Conservation (phyloP, 2,113 vertebrate species). For the Mormyrus iriodes region DNA sequence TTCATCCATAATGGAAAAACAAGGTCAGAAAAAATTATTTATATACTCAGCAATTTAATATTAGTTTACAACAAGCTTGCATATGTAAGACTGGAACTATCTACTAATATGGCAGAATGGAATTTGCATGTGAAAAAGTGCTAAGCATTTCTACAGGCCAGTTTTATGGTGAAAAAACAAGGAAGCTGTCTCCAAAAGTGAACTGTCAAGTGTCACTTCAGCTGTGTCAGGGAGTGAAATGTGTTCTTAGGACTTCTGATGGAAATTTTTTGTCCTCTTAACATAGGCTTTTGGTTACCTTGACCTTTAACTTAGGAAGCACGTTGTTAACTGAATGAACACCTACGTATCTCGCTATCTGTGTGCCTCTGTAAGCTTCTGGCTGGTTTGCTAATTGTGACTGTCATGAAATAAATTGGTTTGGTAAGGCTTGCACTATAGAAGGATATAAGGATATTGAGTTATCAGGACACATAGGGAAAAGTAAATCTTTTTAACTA, state of each 20-base stretch:
- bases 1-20: not conserved
- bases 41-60: not conserved
- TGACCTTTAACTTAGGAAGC: not conserved
- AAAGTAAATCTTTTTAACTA: not conserved
- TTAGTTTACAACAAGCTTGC: not conserved
- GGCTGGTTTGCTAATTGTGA: not conserved
- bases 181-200: not conserved
- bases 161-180: not conserved
- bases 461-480: not conserved
- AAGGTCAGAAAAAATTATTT: not conserved
- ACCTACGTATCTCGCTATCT: not conserved
- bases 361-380: not conserved
- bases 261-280: not conserved
- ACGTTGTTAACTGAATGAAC: not conserved
- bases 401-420: not conserved
- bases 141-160: not conserved
- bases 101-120: not conserved
- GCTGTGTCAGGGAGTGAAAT: not conserved
- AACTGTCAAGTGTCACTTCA: not conserved
- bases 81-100: not conserved
- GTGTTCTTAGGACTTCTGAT: not conserved
- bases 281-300: not conserved
- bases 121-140: not conserved
- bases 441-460: not conserved
- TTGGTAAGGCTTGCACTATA: not conserved